Conservation (phyloP, 2,113 vertebrate species). For the Pollachius pollachius region DNA sequence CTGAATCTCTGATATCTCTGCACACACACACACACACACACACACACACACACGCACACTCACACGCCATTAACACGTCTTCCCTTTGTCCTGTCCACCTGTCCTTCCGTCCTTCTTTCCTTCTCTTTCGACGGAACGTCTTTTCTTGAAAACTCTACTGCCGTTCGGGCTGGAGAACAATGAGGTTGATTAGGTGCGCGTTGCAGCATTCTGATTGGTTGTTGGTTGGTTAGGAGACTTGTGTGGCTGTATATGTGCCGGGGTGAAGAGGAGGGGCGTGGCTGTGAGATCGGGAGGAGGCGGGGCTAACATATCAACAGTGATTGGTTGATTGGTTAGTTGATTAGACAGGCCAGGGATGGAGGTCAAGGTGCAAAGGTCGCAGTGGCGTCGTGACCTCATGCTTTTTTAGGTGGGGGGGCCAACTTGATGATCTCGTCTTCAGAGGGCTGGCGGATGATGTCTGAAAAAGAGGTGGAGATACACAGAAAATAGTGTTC, state of each 20-base stretch:
- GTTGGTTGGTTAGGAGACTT: constrained; percentile 24
- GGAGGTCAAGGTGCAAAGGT: constrained; percentile 59
- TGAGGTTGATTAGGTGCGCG: constrained; percentile 15
- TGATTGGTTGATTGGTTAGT: constrained; percentile 22
- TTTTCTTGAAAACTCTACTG: not conserved
- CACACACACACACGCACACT: constrained; percentile 4
- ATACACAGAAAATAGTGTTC: not conserved
- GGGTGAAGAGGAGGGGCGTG: not conserved
- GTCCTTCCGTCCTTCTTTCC: constrained; percentile 33
- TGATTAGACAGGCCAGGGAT: constrained; percentile 37
- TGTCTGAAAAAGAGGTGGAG: constrained; percentile 68
- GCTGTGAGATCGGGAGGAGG: not conserved
- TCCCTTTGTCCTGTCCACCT: not conserved
- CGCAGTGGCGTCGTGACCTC: constrained; percentile 51
- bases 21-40: not conserved
- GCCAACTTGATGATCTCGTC: constrained; percentile 96
- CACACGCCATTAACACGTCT: not conserved
- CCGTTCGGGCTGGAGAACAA: not conserved
- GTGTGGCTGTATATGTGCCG: constrained; percentile 29
- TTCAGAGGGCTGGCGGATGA: constrained; percentile 93
- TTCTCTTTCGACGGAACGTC: constrained; percentile 15
- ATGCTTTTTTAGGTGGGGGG: constrained; percentile 91
- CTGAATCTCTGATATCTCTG: no score
- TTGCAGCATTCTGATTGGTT: constrained; percentile 61
- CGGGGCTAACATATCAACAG: not conserved